Evolutionary conservation across 2,113 vertebrate species (phyloP).

Genomic region (Cryptotis parvus): DNA sequence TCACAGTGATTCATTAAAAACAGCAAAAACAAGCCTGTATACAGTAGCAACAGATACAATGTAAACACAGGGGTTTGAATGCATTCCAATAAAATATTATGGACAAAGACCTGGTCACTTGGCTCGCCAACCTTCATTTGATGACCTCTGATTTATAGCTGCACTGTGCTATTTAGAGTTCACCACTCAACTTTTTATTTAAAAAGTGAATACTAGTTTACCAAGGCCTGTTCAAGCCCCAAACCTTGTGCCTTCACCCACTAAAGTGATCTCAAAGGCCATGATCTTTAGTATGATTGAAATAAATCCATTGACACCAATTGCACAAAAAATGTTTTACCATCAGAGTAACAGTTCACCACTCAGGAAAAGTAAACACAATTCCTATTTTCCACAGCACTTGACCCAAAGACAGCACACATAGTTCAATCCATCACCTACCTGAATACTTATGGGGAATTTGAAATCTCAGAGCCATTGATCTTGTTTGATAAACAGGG

Average conservation of each 20-base stretch:
- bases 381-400: constrained; percentile 55
- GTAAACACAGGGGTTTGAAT: background rate
- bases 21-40: too few species aligned
- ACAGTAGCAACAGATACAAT: background rate
- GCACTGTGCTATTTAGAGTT: constrained; percentile 15
- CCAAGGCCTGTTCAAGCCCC: background rate
- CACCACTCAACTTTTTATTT: background rate
- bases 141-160: background rate
- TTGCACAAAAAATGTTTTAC: constrained; percentile 14
- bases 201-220: background rate
- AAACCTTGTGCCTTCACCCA: constrained; percentile 39
- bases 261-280: constrained; percentile 3
- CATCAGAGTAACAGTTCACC: background rate
- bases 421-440: constrained; percentile 3
- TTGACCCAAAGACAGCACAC: constrained; percentile 49
- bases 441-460: constrained; percentile 46
- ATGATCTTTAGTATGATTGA: background rate
- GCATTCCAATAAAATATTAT: constrained; percentile 19
- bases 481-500: constrained; percentile 38
- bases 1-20: too few species aligned
- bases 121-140: background rate
- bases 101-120: background rate
- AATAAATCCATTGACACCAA: constrained; percentile 39
- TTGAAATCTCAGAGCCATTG: constrained; percentile 47
- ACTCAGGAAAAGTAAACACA: constrained; percentile 21